Percentiles rank a stretch among this genome's conserved stretches.
These are phyloP conservation scores for Melanerpes aurifrons DNA, from an alignment of 2,113 vertebrate species.

Conservation along the genomic window DNA sequence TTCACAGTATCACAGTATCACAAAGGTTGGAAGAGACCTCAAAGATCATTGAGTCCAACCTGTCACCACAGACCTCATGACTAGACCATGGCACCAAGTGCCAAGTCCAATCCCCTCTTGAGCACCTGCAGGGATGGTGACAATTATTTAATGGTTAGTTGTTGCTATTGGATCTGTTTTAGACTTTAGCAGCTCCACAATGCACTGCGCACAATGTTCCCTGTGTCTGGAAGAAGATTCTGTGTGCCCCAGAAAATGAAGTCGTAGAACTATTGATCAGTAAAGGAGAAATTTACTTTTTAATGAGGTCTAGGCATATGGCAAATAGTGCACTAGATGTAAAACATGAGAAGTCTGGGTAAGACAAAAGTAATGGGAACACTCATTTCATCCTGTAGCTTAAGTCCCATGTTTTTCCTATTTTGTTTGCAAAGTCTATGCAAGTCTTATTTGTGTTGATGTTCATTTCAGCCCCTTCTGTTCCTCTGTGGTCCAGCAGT, in stretches of 20 bases:
- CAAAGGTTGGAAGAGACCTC: no score
- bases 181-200: not conserved
- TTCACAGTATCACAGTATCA: not conserved
- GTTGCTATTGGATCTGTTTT: not conserved
- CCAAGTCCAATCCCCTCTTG: no score
- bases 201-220: not conserved
- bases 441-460: not conserved
- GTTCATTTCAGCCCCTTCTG: not conserved
- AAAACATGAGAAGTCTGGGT: not conserved
- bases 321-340: not conserved
- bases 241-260: not conserved
- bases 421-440: conserved; percentile 21
- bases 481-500: conserved; percentile 47
- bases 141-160: not conserved
- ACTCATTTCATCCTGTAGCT: conserved; percentile 16
- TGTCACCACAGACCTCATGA: no score
- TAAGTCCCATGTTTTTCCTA: conserved; percentile 27
- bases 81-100: no score
- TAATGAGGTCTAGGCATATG: not conserved
- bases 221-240: not conserved
- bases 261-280: not conserved
- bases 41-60: no score
- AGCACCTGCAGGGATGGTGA: no score
- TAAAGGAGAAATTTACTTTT: not conserved
- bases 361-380: conserved; percentile 13